Evolutionary conservation across 2,888 invertebrate genomes (phyloP).

Genomic region (Pammene aurita): DNA sequence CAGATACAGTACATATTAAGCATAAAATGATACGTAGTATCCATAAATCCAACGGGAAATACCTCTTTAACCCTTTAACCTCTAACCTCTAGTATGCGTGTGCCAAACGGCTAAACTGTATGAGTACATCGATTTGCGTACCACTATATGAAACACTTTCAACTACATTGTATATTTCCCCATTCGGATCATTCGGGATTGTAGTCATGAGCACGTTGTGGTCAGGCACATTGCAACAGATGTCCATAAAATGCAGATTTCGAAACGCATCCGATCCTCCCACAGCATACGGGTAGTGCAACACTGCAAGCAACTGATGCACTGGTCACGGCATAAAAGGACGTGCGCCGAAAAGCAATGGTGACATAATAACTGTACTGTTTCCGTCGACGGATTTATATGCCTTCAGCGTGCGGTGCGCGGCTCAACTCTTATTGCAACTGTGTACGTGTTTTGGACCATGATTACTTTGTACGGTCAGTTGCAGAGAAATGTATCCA

Average conservation of each 20-base stretch:
- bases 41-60: too few species aligned
- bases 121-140: too few species aligned
- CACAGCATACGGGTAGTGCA: constrained; percentile 4
- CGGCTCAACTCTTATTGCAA: constrained; percentile 34
- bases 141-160: too few species aligned
- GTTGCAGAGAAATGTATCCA: too few species aligned
- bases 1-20: too few species aligned
- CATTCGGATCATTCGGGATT: background rate
- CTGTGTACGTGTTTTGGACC: constrained; percentile 40
- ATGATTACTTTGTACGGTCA: constrained; percentile 1
- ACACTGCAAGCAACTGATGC: constrained; percentile 25
- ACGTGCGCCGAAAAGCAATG: constrained; percentile 39
- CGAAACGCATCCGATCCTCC: constrained; percentile 33
- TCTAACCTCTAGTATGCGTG: too few species aligned
- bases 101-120: too few species aligned
- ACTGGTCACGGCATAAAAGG: constrained; percentile 7
- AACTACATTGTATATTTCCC: too few species aligned
- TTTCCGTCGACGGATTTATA: constrained; percentile 32
- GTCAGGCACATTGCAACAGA: constrained; percentile 28
- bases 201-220: background rate
- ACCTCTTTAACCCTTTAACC: too few species aligned
- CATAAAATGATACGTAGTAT: too few species aligned
- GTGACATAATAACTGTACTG: constrained; percentile 36
- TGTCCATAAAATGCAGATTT: constrained; percentile 22
- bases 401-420: constrained; percentile 42